Conservation (phyloP, 1,140 invertebrate species). For the Solenopsis fugax region DNA sequence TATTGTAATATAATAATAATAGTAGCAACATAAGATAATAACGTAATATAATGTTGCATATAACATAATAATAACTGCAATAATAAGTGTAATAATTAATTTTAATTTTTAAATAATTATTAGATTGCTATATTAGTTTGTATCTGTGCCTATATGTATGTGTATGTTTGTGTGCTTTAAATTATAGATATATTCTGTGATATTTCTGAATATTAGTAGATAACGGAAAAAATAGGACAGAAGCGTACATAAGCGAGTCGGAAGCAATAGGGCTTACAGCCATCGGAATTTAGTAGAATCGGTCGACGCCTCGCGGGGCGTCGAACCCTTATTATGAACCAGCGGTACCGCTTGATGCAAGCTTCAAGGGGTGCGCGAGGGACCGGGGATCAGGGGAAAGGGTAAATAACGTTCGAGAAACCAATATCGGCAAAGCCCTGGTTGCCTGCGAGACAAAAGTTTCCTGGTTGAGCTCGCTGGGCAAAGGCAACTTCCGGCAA, state of each 20-base stretch:
- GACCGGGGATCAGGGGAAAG: slow-evolving; percentile 33
- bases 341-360: slow-evolving; percentile 48
- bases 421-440: slow-evolving; percentile 80
- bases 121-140: neutral
- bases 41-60: neutral
- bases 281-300: slow-evolving; percentile 64
- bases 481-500: slow-evolving; percentile 37
- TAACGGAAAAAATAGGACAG: neutral
- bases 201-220: neutral
- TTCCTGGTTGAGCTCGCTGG: slow-evolving; percentile 69
- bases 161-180: neutral
- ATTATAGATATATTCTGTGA: neutral
- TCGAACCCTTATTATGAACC: slow-evolving; percentile 72
- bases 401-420: slow-evolving; percentile 83
- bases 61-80: neutral
- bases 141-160: too few species aligned
- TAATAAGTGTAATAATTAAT: slow-evolving; percentile 3
- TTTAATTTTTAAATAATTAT: neutral
- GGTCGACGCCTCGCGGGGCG: slow-evolving; percentile 59
- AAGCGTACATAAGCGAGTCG: neutral
- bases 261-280: slow-evolving; percentile 10
- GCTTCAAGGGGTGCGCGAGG: slow-evolving; percentile 22
- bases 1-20: slow-evolving; percentile 11
- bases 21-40: neutral
- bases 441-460: slow-evolving; percentile 80